Base-by-base conservation (phyloP, 2,888 invertebrate species). In the Lasioglossum zephyrum region DNA sequence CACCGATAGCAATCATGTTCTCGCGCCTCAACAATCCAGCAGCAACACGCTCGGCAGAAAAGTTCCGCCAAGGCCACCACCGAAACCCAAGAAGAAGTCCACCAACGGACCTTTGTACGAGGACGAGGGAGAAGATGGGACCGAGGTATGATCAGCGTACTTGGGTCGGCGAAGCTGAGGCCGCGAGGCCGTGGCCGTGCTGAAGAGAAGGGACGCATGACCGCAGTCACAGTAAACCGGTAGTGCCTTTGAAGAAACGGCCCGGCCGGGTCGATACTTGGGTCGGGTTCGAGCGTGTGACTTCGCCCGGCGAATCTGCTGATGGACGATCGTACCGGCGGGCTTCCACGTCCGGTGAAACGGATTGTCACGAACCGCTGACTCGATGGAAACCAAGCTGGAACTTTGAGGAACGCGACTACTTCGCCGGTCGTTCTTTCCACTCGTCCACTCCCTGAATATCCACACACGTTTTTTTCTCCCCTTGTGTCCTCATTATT, bases 61-160 rank as follows among this genome's bases (percentile, higher is more conserved):
- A 95, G 97, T 98, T 84, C 98, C 98, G 22, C 98, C 98, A 2
- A 96, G 97, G 92, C 98, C 98, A 73, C 98, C 98, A 18, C 98
- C 98, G 47, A 98, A 98, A 92, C 98, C 98, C 77, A 98, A 97
- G 95, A 95, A 95, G 88, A 98, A 98, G 96, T 97, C 97, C 91
- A 96, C 96, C 26, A 96, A 97, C 8, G 97, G 97, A 91, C 98
- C 98, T 85, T 95, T 98, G 87, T 98, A 98, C 93, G 98, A 98
- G 94, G 98, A 98, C 94, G 98, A 98, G 95, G 98, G 98, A 47
- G 98, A 98, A 94, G 98, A 98, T 91, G 98, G 98, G 89, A 98
- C 98, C 92, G 98, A 98, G 96, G 98, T 98, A 96, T 98, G 97
- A 92, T 91, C 90, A 63, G 78, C 79, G 85, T 82, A 86, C 74